Percentiles rank a stretch among this genome's conserved stretches.
Conservation (phyloP, 2,113 vertebrate species). For the Bubo blakistoni region DNA sequence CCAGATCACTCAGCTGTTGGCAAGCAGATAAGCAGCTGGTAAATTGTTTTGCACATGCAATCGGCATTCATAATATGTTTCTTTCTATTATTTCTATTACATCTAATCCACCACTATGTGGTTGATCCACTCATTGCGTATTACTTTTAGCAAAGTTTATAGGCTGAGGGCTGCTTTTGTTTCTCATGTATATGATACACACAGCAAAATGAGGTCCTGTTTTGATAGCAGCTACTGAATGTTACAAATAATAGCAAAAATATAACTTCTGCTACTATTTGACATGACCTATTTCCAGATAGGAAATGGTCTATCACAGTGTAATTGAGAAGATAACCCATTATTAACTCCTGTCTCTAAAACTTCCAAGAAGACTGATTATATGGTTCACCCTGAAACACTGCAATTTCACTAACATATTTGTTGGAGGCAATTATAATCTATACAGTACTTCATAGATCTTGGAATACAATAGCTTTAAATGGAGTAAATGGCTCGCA, state of each 20-base stretch:
- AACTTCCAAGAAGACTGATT: slow-evolving; percentile 65
- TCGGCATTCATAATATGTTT: neutral
- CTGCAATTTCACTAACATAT: slow-evolving; percentile 62
- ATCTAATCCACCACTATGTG: neutral
- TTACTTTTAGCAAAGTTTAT: neutral
- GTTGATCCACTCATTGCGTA: neutral
- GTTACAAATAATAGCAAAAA: slow-evolving; percentile 59
- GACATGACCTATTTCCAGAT: slow-evolving; percentile 62
- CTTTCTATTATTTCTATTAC: neutral
- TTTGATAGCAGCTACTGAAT: slow-evolving; percentile 21
- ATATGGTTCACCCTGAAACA: slow-evolving; percentile 57
- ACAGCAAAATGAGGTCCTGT: slow-evolving; percentile 22
- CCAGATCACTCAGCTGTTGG: neutral
- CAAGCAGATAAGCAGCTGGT: neutral
- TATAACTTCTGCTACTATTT: slow-evolving; percentile 44
- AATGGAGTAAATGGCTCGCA: slow-evolving; percentile 3
- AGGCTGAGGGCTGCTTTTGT: neutral
- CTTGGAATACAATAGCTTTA: slow-evolving; percentile 36
- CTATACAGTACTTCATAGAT: slow-evolving; percentile 28
- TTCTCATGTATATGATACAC: neutral
- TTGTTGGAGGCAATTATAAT: slow-evolving; percentile 57
- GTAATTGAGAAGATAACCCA: slow-evolving; percentile 57
- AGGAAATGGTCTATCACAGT: slow-evolving; percentile 54
- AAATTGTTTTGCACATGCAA: neutral
- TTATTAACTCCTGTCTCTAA: slow-evolving; percentile 63